phyloP scores from a whole-genome alignment of 2,888 invertebrate species.

The Malachius bipustulatus region DNA sequence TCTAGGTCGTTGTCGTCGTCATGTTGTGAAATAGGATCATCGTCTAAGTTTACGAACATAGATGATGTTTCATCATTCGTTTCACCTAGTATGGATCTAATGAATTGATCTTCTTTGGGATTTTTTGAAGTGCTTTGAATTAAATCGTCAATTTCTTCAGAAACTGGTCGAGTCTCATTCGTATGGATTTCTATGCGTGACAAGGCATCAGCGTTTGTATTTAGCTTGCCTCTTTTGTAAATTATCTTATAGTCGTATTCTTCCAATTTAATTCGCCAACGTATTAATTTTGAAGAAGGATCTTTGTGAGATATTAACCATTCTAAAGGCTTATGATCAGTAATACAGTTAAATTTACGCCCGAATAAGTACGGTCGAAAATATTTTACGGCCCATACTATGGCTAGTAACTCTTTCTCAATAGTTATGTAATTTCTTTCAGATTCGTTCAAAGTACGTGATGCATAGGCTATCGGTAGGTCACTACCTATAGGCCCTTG shows the following conservation, averaged over 20 bases:
- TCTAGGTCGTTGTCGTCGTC: no score
- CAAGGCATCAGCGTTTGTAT: background rate
- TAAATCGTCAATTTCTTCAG: no score
- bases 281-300: background rate
- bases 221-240: background rate
- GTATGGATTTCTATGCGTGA: background rate
- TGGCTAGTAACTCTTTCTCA: background rate
- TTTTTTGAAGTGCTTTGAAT: no score
- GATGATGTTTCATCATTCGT: no score
- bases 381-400: background rate
- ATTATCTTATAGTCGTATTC: background rate
- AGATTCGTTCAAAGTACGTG: background rate
- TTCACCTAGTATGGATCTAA: no score
- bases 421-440: background rate
- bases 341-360: background rate
- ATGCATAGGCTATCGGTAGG: background rate
- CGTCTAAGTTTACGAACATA: no score
- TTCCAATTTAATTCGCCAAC: background rate
- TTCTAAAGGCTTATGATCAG: background rate
- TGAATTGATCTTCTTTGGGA: no score
- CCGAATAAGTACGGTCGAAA: background rate
- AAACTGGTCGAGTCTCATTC: no score
- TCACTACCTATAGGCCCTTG: slow-evolving; percentile 1
- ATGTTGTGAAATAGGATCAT: no score
- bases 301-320: background rate